Conservation (phyloP, 2,797 vertebrate genomes). For the Nyctibius grandis region DNA sequence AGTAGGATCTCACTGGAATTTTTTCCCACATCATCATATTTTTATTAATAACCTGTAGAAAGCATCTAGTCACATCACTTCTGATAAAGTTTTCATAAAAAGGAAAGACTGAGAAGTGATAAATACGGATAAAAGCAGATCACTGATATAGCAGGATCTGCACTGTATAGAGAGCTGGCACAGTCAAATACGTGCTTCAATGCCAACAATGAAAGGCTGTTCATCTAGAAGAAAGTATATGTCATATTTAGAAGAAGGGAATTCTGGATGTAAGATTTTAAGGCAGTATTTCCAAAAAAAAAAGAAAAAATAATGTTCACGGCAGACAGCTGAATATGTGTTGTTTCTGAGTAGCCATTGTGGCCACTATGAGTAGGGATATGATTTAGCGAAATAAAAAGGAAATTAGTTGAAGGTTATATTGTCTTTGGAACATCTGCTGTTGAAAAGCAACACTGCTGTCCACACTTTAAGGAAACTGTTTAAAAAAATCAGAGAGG, state of each 20-base stretch:
- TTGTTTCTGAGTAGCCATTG: background rate
- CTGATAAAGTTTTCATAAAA: background rate
- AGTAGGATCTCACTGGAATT: background rate
- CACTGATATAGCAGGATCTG: background rate
- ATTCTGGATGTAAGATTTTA: background rate
- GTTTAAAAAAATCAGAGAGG: background rate
- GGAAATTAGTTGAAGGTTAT: background rate
- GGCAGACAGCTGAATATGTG: background rate
- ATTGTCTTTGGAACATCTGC: background rate
- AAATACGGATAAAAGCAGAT: background rate
- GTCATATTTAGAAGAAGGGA: background rate
- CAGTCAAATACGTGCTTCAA: background rate
- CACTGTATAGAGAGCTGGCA: background rate
- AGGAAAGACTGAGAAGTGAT: background rate
- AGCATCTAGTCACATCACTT: background rate
- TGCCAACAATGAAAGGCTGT: background rate
- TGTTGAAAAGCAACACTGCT: background rate
- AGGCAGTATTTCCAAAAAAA: background rate
- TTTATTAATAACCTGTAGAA: background rate
- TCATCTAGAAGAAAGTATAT: background rate
- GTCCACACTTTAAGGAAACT: background rate
- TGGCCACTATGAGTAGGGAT: background rate
- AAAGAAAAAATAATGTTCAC: background rate
- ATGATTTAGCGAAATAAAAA: background rate
- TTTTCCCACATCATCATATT: background rate